These are phyloP conservation scores for Drosophila fulvimacula DNA, from an alignment of 2,888 invertebrate species.

Conservation along the genomic window DNA sequence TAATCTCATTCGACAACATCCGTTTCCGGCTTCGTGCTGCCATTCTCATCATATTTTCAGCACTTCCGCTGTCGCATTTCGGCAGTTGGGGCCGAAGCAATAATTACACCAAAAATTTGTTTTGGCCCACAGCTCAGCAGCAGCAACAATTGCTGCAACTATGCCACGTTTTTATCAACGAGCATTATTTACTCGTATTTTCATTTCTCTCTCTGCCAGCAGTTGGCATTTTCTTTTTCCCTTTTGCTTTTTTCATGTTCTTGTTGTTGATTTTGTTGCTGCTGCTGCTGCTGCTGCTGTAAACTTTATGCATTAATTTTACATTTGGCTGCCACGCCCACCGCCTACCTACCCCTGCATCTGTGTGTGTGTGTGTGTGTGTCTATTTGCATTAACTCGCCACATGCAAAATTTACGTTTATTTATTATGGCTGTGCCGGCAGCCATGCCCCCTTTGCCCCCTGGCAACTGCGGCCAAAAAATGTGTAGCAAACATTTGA, in stretches of 20 bases:
- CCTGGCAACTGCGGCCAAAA: slow-evolving; percentile 41
- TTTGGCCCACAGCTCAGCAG: slow-evolving; percentile 29
- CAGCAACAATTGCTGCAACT: slow-evolving; percentile 21
- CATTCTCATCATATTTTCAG: slow-evolving; percentile 52
- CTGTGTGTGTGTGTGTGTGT: slow-evolving; percentile 31
- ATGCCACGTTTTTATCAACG: slow-evolving; percentile 69
- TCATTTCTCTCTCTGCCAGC: slow-evolving; percentile 41
- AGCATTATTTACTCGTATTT: slow-evolving; percentile 72
- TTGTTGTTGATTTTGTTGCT: slow-evolving; percentile 55
- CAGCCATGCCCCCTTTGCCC: slow-evolving; percentile 19
- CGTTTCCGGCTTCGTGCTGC: slow-evolving; percentile 50
- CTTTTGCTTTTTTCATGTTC: slow-evolving; percentile 22
- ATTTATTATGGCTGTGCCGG: slow-evolving; percentile 68
- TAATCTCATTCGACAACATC: slow-evolving; percentile 60
- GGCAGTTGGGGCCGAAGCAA: slow-evolving; percentile 33
- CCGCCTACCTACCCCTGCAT: neutral
- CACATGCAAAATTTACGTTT: slow-evolving; percentile 79
- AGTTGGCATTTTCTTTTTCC: slow-evolving; percentile 40
- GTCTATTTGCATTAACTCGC: slow-evolving; percentile 77
- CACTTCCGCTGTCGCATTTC: slow-evolving; percentile 47
- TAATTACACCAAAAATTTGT: slow-evolving; percentile 63
- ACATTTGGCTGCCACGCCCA: slow-evolving; percentile 63
- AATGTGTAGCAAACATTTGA: slow-evolving; percentile 74
- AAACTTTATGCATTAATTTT: slow-evolving; percentile 82
- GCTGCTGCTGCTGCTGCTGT: slow-evolving; percentile 58